phyloP scores from a whole-genome alignment of 2,888 invertebrate genomes.

The Tricholauxania praeusta region DNA sequence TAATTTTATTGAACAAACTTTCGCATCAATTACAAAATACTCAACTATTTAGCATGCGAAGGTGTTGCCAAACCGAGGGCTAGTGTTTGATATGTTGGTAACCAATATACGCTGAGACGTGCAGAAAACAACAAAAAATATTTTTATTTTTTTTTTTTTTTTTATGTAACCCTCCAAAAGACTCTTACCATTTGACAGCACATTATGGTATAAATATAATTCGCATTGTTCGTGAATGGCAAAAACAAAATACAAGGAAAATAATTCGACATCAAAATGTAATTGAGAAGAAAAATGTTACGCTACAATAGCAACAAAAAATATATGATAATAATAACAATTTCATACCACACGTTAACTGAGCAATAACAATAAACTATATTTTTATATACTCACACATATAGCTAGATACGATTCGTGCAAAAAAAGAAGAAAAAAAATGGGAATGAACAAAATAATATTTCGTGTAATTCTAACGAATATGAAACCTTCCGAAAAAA shows the following conservation, averaged over 20 bases:
- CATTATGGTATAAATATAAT: background rate
- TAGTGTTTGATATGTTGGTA: slow-evolving; percentile 6
- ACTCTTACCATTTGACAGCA: background rate
- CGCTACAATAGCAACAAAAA: slow-evolving; percentile 20
- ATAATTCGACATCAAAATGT: slow-evolving; percentile 35
- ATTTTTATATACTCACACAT: slow-evolving; percentile 22
- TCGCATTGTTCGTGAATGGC: no score
- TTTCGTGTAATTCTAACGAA: slow-evolving; percentile 13
- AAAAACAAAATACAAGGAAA: slow-evolving; percentile 14
- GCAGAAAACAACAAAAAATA: background rate
- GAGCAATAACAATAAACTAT: slow-evolving; percentile 45
- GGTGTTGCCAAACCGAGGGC: slow-evolving; percentile 3
- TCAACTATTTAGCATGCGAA: slow-evolving; percentile 3
- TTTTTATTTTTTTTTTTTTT: background rate
- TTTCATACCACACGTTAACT: slow-evolving; percentile 47
- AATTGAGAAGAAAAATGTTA: slow-evolving; percentile 32
- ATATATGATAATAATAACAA: slow-evolving; percentile 41
- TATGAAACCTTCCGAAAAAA: slow-evolving; percentile 20
- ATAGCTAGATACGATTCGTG: slow-evolving; percentile 12
- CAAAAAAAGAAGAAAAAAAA: slow-evolving; percentile 45
- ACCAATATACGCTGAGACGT: background rate
- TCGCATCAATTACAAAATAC: slow-evolving; percentile 24
- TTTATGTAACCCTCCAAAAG: background rate
- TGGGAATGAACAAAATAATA: slow-evolving; percentile 44
- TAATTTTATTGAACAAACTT: slow-evolving; percentile 31